Evolutionary conservation across 2,888 invertebrate genomes (phyloP), one percentile per base, ranked within the genome.

Genomic region (Nipponacmea schrenckii): DNA sequence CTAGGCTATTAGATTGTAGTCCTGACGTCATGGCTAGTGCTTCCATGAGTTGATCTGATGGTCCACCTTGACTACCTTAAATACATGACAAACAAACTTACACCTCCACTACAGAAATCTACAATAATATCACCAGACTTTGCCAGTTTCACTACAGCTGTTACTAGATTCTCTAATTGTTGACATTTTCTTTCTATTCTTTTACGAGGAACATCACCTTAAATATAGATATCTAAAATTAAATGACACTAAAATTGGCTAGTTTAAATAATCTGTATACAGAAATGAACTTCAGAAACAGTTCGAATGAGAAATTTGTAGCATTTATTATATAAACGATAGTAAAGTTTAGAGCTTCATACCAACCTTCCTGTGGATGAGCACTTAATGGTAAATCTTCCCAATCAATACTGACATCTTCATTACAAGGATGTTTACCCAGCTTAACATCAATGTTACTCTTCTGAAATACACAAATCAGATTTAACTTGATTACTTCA

Each of bases 51-150:
- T 12, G 27, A 62, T 14, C 62, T 62, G 31, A 5, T 31, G 31
- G 5, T n/a, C 3, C 31, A 31, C 31, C 5, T 31, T 31, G 3
- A 3, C 31, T 31, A 2, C 5, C 3, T 3, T 31, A 31, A 39
- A 1, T 8, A 39, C 10, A 10, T 39, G 10, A 8, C 2, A 31
- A 31, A 4, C 31, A 8, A 1, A 39, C 39, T 39, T 80, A 88
- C 89, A 82, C 96, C 94, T 1, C 97, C 97, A 83, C 96, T 94
- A 87, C 97, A 97, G 89, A 97, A 97, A 88, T 98, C 97, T 0
- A 97, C 94, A 80, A 97, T 94, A 20, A 91, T 89, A 82, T 94
- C 92, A 0, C 92, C 86, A 45, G 81, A 78, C 80, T 91, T 91
- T 0, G 94, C 94, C 71, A 96, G 89, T 70, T 92, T 91, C n/a